phyloP scores from a whole-genome alignment of 2,888 invertebrate genomes.

The Nymphalis urticae region DNA sequence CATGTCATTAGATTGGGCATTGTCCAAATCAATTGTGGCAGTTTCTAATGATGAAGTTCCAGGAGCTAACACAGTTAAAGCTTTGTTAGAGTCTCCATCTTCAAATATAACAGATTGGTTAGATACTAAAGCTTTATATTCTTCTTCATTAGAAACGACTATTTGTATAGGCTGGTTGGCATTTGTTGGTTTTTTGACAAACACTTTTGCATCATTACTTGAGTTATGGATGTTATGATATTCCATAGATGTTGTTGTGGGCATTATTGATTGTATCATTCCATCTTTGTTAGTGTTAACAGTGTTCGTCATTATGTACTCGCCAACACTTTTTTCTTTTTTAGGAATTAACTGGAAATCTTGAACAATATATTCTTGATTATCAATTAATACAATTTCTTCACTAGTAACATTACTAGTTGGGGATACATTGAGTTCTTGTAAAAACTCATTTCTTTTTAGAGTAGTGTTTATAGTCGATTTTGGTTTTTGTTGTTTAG shows the following conservation, averaged over 20 bases:
- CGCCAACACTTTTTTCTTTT: slow-evolving; percentile 47
- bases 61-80: slow-evolving; percentile 65
- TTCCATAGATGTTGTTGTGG: slow-evolving; percentile 59
- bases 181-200: slow-evolving; percentile 58
- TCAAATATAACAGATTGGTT: slow-evolving; percentile 75
- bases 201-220: slow-evolving; percentile 51
- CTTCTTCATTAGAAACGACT: slow-evolving; percentile 77
- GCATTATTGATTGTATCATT: slow-evolving; percentile 45
- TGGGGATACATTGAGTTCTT: slow-evolving; percentile 44
- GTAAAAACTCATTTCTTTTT: slow-evolving; percentile 51
- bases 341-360: slow-evolving; percentile 64
- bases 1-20: slow-evolving; percentile 81
- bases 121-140: slow-evolving; percentile 73
- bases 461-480: slow-evolving; percentile 40
- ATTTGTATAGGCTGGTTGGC: slow-evolving; percentile 72
- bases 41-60: slow-evolving; percentile 55
- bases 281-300: slow-evolving; percentile 49
- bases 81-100: slow-evolving; percentile 63
- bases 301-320: slow-evolving; percentile 57
- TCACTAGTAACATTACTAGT: slow-evolving; percentile 46
- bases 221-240: slow-evolving; percentile 52
- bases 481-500: slow-evolving; percentile 47
- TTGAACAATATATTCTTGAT: slow-evolving; percentile 81
- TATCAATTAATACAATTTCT: slow-evolving; percentile 79
- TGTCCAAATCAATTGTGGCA: slow-evolving; percentile 67